Base-by-base conservation (phyloP, 2,113 vertebrate genomes). In the Microcebus ravelobensis region DNA sequence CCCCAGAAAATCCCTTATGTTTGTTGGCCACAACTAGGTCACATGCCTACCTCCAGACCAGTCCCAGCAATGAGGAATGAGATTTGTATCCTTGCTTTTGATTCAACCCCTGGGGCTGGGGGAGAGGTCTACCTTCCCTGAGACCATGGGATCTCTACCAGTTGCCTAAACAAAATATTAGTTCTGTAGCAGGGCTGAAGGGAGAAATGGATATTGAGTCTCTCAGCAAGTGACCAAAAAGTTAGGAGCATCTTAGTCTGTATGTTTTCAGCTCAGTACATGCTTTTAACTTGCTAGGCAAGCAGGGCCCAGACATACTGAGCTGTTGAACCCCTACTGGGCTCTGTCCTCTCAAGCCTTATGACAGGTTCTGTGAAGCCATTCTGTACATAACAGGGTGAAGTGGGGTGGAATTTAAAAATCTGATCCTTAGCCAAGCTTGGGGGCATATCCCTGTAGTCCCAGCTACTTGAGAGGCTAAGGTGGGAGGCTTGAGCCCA, bases 1-100 rank as follows among this genome's bases (percentile, higher is more conserved):
- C 59, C 52, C 18, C n/a, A 91, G 20, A 80, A 83, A 83, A 73
- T 7, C 8, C 31, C 17, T 90, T 34, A 20, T 21, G 12, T 39
- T 61, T 70, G 42, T 71, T 25, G 8, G 21, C 70, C 34, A 80
- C 80, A 77, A 81, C 55, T 92, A 39, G 48, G 13, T 76, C 34
- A 81, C 20, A 34, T 88, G 20, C n/a, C 55, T 29, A 57, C 18
- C 36, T 85, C 61, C 94, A 77, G 45, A n/a, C 34, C 31, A 59
- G 55, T 80, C 50, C 34, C 15, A 50, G 65, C 50, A 36, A 34
- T 76, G 17, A 34, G 27, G n/a, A 76, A 70, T 70, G 59, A 13
- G 9, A 70, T 91, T 97, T 95, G 5, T 27, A 31, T 92, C 87
- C 73, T 67, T 91, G 80, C 65, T 87, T 94, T 97, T 65, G 45